A percentile compares a stretch with the other conserved stretches of the same genome.
Evolutionary conservation across 2,888 invertebrate species (phyloP).

Genomic region (Plebejus melissa): DNA sequence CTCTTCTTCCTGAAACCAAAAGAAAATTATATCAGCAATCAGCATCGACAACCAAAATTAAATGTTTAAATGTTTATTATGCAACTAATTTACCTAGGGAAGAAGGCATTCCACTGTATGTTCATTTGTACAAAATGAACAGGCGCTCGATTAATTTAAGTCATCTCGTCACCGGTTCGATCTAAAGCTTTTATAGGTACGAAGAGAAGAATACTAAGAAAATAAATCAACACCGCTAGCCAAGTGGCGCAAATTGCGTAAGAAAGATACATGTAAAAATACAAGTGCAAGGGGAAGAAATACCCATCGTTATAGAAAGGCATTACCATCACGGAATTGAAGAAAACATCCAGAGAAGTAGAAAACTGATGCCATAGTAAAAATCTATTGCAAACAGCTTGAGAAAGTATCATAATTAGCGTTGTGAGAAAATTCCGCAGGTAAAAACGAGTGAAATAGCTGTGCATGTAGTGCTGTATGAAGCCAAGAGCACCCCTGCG

Average conservation of each 20-base stretch:
- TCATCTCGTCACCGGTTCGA: slow-evolving; percentile 17
- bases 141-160: slow-evolving; percentile 10
- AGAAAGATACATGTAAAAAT: not conserved
- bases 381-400: slow-evolving; percentile 12
- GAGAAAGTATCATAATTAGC: not conserved
- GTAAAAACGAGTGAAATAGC: slow-evolving; percentile 2
- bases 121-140: slow-evolving; percentile 18
- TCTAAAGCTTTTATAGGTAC: not conserved
- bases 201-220: not conserved
- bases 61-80: not conserved
- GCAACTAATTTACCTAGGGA: slow-evolving; percentile 14
- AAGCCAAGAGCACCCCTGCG: not conserved
- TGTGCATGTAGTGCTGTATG: not conserved
- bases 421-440: not conserved
- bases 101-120: slow-evolving; percentile 13
- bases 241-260: not conserved
- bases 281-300: not conserved
- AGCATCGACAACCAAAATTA: not conserved
- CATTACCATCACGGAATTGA: not conserved
- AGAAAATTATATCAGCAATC: not conserved
- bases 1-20: slow-evolving; percentile 89
- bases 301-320: not conserved
- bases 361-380: slow-evolving; percentile 3
- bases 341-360: not conserved
- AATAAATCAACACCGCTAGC: not conserved